Evolutionary conservation across 2,113 vertebrate species (phyloP).

Genomic region (Microtus montanus): DNA sequence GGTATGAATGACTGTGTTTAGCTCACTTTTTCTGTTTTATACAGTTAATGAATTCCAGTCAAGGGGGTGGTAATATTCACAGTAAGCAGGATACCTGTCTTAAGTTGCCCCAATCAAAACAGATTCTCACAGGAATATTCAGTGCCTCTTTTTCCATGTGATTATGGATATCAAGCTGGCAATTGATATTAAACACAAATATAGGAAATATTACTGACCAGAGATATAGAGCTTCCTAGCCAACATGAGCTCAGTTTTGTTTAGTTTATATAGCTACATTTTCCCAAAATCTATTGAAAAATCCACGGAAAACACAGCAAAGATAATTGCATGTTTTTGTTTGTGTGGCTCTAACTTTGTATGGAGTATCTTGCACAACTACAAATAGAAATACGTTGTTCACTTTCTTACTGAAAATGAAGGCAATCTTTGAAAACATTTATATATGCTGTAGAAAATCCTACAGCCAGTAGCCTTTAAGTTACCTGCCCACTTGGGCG

Average conservation of each 20-base stretch:
- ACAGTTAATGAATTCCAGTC: not conserved
- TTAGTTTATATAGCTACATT: not conserved
- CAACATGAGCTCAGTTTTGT: not conserved
- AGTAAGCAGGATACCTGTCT: not conserved
- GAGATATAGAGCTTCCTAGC: not conserved
- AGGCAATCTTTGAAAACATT: conserved; percentile 57
- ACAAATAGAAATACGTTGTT: conserved; percentile 29
- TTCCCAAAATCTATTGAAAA: not conserved
- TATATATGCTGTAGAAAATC: too few relatives aligned
- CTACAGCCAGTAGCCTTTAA: too few relatives aligned
- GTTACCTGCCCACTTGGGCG: too few relatives aligned
- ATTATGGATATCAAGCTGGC: not conserved
- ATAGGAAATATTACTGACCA: not conserved
- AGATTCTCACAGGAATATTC: not conserved
- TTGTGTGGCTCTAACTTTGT: not conserved
- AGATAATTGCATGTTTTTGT: conserved; percentile 34
- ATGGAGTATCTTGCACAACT: not conserved
- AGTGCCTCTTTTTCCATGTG: not conserved
- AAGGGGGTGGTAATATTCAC: not conserved
- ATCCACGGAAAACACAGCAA: not conserved
- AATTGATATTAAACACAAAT: not conserved
- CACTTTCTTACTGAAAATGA: conserved; percentile 41
- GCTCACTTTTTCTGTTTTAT: not conserved
- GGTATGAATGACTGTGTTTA: not conserved
- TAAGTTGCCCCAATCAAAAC: not conserved